phyloP scores from a whole-genome alignment of 2,888 invertebrate genomes.

The Apodemia arnacis region DNA sequence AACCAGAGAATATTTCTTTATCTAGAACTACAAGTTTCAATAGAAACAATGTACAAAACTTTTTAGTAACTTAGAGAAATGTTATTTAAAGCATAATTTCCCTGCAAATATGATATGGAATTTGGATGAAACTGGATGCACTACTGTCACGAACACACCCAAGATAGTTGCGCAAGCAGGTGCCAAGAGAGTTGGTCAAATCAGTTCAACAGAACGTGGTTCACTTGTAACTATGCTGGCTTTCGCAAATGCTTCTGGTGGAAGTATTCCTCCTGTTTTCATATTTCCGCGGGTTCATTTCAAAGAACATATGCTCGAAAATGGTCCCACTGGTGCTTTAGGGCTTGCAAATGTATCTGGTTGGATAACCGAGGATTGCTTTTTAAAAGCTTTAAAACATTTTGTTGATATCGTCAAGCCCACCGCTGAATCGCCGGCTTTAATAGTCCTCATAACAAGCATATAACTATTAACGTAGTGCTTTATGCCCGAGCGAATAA shows the following conservation, averaged over 20 bases:
- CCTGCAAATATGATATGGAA: slow-evolving; percentile 66
- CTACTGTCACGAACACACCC: slow-evolving; percentile 46
- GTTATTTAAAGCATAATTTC: slow-evolving; percentile 49
- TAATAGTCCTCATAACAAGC: slow-evolving; percentile 57
- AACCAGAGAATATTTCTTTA: slow-evolving; percentile 74
- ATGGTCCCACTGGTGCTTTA: no score
- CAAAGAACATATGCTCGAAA: no score
- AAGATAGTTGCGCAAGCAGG: no score
- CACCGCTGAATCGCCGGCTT: slow-evolving; percentile 49
- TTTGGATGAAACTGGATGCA: slow-evolving; percentile 58
- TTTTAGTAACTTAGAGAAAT: slow-evolving; percentile 60
- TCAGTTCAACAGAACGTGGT: no score
- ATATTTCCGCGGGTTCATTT: no score
- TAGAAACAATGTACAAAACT: slow-evolving; percentile 57
- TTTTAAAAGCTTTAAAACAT: slow-evolving; percentile 65
- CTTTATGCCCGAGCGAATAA: slow-evolving; percentile 61
- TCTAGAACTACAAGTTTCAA: slow-evolving; percentile 62
- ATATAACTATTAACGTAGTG: slow-evolving; percentile 50
- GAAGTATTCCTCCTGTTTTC: no score
- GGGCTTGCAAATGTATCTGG: no score
- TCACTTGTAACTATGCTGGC: no score
- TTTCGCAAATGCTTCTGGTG: no score
- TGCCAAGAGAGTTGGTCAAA: no score
- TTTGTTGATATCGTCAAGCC: slow-evolving; percentile 58
- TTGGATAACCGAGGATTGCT: no score